Evolutionary conservation across 2,113 vertebrate genomes (phyloP), one percentile per base, ranked within the genome.

Genomic region (Lynx canadensis): DNA sequence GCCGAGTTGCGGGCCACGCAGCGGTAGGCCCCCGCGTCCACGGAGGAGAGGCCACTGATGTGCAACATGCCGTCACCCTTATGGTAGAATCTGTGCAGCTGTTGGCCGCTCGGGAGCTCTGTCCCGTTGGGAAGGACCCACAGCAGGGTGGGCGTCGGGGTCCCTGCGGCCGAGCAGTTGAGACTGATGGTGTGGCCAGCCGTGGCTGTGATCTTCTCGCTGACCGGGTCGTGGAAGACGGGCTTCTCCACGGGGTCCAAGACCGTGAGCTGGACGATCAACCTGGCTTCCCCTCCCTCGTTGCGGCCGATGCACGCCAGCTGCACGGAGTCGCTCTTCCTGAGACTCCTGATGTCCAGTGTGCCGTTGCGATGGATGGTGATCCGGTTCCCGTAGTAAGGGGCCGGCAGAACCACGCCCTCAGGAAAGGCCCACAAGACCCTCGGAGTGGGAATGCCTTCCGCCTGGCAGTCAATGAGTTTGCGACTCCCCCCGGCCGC

Each of bases 51-150:
- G 69, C 98, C 98, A 73, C 98, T 99, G 97, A 99, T 99, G 69
- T 99, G 98, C 66, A 99, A 97, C 36, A 98, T 98, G 15, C 99
- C 99, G n/a, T 99, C 98, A 0, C 76, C 97, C 36, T 97, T 98
- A 97, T 99, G 99, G 89, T 98, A 99, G 97, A 99, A 99, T 52
- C 99, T 98, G 0, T 98, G 98, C 45, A 99, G 97, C 0, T 91
- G 99, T 79, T 92, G 98, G 27, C 99, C 99, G 0, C 97, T 98
- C 1, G 10, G 96, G 57, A 99, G 98, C 84, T 99, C 98, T 0
- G 99, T 99, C 38, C 99, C 99, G 0, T 98, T 99, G 45, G 99
- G 99, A n/a, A 99, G 99, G 41, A 99, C 97, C 99, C 99, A 99
- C 12, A 98, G 98, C 19, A 98, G 97, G 4, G 98, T 98, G 69